Evolutionary conservation across 2,797 vertebrate genomes (phyloP).

Genomic region (Nyctibius grandis): DNA sequence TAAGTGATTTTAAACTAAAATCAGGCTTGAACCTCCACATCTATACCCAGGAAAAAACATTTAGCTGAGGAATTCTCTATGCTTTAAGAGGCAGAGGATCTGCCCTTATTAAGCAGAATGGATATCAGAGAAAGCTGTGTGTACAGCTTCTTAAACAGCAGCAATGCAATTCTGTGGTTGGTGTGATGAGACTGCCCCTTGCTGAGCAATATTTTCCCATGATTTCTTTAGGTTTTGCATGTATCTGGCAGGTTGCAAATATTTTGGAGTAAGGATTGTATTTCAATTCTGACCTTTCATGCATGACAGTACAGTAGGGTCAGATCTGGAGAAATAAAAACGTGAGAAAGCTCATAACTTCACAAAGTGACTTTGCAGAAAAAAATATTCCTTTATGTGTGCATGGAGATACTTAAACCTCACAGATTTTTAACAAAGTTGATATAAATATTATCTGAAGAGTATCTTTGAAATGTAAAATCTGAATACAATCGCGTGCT

Average conservation of each 20-base stretch:
- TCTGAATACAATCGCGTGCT: not conserved
- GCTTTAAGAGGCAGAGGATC: not conserved
- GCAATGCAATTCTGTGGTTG: not conserved
- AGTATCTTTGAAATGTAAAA: not conserved
- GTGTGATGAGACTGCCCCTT: constrained; percentile 49
- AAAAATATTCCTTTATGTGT: not conserved
- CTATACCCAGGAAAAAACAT: not conserved
- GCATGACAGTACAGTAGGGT: not conserved
- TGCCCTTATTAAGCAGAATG: not conserved
- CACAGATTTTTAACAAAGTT: not conserved
- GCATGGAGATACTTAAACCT: not conserved
- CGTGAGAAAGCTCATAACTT: not conserved
- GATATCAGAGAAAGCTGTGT: not conserved
- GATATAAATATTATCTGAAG: not conserved
- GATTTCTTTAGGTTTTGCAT: not conserved
- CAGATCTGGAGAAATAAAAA: not conserved
- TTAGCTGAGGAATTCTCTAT: not conserved
- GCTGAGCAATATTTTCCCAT: not conserved
- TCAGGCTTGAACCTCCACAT: not conserved
- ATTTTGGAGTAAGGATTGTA: not conserved
- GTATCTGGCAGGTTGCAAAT: not conserved
- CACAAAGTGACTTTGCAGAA: not conserved
- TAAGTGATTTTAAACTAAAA: not conserved
- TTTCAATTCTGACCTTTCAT: not conserved
- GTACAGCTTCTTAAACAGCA: not conserved